Evolutionary conservation across 2,113 vertebrate species (phyloP), one percentile per base, ranked within the genome.

Genomic region (Herpetotheres cachinnans): DNA sequence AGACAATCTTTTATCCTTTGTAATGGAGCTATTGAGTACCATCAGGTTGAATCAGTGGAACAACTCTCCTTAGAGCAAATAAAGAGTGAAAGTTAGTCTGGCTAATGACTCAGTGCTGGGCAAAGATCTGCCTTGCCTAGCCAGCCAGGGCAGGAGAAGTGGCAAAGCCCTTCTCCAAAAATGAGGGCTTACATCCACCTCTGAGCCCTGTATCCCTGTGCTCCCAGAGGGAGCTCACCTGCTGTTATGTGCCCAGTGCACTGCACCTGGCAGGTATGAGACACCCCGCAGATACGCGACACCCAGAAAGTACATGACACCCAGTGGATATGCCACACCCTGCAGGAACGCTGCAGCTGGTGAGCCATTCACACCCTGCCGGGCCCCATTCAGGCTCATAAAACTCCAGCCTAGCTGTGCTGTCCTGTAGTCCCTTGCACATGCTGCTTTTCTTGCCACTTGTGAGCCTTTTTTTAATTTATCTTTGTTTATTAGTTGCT

Each of bases 1-100:
- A 86, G 91, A 92, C 65, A 47, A 90, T 74, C 72, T 84, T 88
- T 97, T 86, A 84, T 86, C 58, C 82, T 74, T 25, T 30, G 82
- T 86, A 94, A 83, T 63, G 86, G 90, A 93, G 55, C 85, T 90
- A 9, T n/a, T 86, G 82, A 59, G n/a, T 36, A 15, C 93, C 2
- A 1, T 90, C 82, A 65, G 90, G 76, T 81, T 24, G 11, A 56
- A 66, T 92, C 94, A 93, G 82, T 10, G 26, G 36, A 55, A 71
- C 25, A 61, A 8, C 2, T 63, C 74, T 91, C 71, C 79, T 29
- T 0, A 2, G 50, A 83, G 79, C 47, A 61, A 54, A 70, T 11
- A 7, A 22, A 52, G 38, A 19, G 29, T 27, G 92, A 59, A 76
- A 12, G 50, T n/a, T 58, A 6, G 62, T 44, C 38, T 30, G 14